phyloP scores from a whole-genome alignment of 2,888 invertebrate genomes.

The Nomada flava region DNA sequence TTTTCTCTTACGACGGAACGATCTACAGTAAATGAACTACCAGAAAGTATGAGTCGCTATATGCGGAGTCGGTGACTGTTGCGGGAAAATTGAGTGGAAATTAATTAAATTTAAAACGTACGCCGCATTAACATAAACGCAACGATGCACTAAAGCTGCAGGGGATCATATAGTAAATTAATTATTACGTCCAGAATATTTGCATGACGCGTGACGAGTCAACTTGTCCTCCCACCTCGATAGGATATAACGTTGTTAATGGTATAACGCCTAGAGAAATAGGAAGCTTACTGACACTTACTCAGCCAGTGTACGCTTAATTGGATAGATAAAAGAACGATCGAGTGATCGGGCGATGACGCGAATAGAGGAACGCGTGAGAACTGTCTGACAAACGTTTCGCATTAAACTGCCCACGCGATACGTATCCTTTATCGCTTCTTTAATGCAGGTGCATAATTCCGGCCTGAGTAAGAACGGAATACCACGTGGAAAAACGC shows the following conservation, averaged over 20 bases:
- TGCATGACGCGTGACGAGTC: no score
- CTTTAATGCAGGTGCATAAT: constrained; percentile 23
- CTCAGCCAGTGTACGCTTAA: constrained; percentile 29
- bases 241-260: constrained; percentile 27
- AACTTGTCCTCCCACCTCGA: neutral
- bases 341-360: constrained; percentile 28
- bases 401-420: constrained; percentile 17
- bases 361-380: constrained; percentile 23
- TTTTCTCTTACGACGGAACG: no score
- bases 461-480: neutral
- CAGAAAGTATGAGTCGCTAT: no score
- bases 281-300: constrained; percentile 42
- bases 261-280: constrained; percentile 48
- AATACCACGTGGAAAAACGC: constrained; percentile 31
- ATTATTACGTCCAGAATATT: no score
- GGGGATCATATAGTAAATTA: no score
- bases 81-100: no score
- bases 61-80: no score
- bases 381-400: constrained; percentile 51
- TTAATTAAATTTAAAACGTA: no score
- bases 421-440: neutral
- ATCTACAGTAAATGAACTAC: no score
- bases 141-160: neutral
- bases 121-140: neutral
- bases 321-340: constrained; percentile 41